Conservation (phyloP, 2,113 vertebrate species). For the Syngnathus typhle region DNA sequence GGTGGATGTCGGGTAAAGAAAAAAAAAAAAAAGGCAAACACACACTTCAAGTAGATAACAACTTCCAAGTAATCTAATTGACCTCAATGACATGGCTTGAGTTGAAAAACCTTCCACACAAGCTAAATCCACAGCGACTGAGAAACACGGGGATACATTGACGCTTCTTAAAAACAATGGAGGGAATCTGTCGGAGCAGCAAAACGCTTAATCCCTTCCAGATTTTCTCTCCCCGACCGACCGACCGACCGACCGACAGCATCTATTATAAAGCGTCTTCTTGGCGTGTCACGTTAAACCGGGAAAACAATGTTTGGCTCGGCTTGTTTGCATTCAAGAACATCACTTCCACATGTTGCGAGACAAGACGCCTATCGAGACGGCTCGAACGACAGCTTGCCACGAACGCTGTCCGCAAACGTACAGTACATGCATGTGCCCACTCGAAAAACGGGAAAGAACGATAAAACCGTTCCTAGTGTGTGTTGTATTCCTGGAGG, state of each 20-base stretch:
- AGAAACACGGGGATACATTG: constrained; percentile 43
- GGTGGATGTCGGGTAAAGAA: neutral
- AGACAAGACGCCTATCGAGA: neutral
- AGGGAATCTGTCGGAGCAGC: constrained; percentile 53
- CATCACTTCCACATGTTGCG: constrained; percentile 51
- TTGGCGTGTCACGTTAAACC: constrained; percentile 49
- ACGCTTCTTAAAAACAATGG: constrained; percentile 50
- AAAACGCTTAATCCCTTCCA: constrained; percentile 63
- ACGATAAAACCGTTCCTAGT: neutral
- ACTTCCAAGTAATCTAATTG: constrained; percentile 52
- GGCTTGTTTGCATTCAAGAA: constrained; percentile 41
- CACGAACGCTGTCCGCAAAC: neutral
- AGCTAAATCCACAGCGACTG: constrained; percentile 26
- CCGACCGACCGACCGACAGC: constrained; percentile 35
- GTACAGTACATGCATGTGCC: neutral
- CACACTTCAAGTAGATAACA: constrained; percentile 46
- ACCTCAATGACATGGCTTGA: constrained; percentile 37
- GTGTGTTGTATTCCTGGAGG: neutral
- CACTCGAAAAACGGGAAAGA: neutral
- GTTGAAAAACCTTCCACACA: constrained; percentile 39
- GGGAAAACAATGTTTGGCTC: constrained; percentile 51
- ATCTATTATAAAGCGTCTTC: constrained; percentile 63
- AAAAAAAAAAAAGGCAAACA: constrained; percentile 26
- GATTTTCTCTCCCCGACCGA: constrained; percentile 52
- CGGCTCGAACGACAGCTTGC: neutral